Percentiles rank a stretch among this genome's conserved stretches.
These are phyloP conservation scores for Phortica magna DNA, from an alignment of 2,888 invertebrate species.

Conservation along the genomic window DNA sequence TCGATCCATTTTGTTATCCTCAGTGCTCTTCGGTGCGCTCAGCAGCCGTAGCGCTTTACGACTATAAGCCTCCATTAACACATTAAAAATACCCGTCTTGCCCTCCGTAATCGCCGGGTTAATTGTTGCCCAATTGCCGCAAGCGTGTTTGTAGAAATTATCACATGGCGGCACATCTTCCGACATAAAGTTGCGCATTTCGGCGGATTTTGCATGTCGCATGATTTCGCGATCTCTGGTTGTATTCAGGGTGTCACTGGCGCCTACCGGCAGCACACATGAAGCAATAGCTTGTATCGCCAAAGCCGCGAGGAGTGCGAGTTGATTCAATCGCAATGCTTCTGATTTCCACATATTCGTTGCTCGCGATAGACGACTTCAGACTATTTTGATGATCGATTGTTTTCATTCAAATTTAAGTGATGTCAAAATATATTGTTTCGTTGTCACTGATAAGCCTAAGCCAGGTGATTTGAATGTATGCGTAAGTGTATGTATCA, in stretches of 20 bases:
- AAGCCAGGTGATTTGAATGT: not conserved
- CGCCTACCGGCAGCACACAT: conserved; percentile 31
- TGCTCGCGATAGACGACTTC: not conserved
- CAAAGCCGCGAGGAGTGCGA: not conserved
- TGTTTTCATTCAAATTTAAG: not conserved
- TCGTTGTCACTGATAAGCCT: conserved; percentile 1
- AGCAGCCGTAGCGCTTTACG: conserved; percentile 62
- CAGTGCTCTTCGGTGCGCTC: conserved; percentile 55
- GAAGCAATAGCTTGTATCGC: not conserved
- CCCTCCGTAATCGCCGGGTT: conserved; percentile 56
- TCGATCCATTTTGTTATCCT: conserved; percentile 64
- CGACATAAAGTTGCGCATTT: conserved; percentile 66
- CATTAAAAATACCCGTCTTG: conserved; percentile 53
- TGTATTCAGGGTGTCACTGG: conserved; percentile 57
- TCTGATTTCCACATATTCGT: conserved; percentile 22
- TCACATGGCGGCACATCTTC: conserved; percentile 62
- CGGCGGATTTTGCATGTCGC: conserved; percentile 68
- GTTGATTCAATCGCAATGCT: conserved; percentile 23
- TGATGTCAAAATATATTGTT: conserved; percentile 12
- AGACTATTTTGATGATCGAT: conserved; percentile 8
- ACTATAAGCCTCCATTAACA: conserved; percentile 60
- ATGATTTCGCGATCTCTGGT: conserved; percentile 61
- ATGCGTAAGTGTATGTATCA: not conserved
- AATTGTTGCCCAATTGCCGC: conserved; percentile 67
- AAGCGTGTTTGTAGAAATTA: conserved; percentile 71